Percentiles rank a stretch among this genome's conserved stretches.
These are phyloP conservation scores for Plemyria rubiginata DNA, from an alignment of 2,888 invertebrate genomes.

Conservation along the genomic window DNA sequence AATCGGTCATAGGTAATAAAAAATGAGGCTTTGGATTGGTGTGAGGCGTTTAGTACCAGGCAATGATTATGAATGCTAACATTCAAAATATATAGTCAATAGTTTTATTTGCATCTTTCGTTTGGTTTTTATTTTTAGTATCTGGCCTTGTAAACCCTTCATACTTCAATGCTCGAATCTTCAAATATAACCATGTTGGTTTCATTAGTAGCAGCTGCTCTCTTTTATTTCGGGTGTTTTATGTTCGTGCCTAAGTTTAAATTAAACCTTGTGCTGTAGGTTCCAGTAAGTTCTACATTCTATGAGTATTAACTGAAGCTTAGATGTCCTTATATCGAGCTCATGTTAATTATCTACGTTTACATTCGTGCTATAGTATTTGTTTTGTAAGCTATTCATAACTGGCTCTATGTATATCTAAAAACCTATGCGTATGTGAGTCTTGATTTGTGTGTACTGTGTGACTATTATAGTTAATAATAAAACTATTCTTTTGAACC, in stretches of 20 bases:
- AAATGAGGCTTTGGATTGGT: not conserved
- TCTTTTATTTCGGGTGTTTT: constrained; percentile 58
- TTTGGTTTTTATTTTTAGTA: not conserved
- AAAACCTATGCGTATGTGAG: too few species aligned
- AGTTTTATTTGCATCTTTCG: not conserved
- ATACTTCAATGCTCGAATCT: constrained; percentile 1
- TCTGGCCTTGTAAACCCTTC: constrained; percentile 16
- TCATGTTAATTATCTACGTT: too few species aligned
- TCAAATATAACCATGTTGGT: constrained; percentile 47
- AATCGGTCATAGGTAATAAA: not conserved
- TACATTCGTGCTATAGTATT: too few species aligned
- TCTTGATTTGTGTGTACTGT: too few species aligned
- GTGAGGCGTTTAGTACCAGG: not conserved
- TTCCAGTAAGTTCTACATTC: constrained; percentile 48
- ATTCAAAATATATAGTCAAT: not conserved
- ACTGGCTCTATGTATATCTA: too few species aligned
- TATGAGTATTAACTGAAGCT: not conserved
- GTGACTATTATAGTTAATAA: too few species aligned
- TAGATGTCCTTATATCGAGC: not conserved
- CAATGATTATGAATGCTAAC: not conserved
- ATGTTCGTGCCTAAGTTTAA: constrained; percentile 61
- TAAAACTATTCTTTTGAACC: too few species aligned
- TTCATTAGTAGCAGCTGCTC: constrained; percentile 60
- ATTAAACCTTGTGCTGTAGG: constrained; percentile 58
- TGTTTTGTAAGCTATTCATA: too few species aligned